Evolutionary conservation across 2,797 vertebrate species (phyloP).

Genomic region (Eospalax fontanierii): DNA sequence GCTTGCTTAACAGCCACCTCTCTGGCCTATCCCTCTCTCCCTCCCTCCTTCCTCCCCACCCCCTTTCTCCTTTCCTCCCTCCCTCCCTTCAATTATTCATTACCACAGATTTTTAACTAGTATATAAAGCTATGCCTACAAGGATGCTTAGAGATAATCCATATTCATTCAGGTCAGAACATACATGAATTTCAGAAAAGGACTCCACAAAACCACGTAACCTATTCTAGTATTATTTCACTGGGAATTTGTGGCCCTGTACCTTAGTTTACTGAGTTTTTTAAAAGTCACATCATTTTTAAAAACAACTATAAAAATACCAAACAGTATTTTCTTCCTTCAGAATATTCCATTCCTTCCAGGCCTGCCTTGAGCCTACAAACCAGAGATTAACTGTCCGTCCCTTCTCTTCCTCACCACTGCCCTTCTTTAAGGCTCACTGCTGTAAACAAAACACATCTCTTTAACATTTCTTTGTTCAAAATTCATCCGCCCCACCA

Average conservation of each 20-base stretch:
- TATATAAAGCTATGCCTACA: conserved; percentile 22
- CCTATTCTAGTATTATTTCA: conserved; percentile 46
- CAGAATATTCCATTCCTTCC: background rate
- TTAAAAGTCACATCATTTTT: background rate
- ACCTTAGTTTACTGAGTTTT: conserved; percentile 49
- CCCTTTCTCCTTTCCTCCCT: no score
- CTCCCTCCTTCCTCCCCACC: no score
- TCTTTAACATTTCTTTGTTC: conserved; percentile 50
- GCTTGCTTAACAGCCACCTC: background rate
- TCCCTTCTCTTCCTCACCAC: background rate
- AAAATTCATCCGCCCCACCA: conserved; percentile 15
- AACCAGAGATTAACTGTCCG: background rate
- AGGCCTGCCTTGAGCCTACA: background rate
- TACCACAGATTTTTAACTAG: conserved; percentile 27
- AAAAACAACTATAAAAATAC: conserved; percentile 3
- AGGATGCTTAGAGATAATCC: conserved; percentile 43
- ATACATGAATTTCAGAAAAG: conserved; percentile 4
- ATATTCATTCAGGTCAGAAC: conserved; percentile 4
- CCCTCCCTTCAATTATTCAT: background rate
- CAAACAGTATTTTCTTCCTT: conserved; percentile 38
- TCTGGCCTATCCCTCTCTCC: background rate
- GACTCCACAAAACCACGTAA: conserved; percentile 54
- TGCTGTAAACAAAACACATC: conserved; percentile 36
- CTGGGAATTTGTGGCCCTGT: background rate
- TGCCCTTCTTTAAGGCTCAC: background rate